Conservation (phyloP, 1,140 invertebrate genomes). For the Gonatopus flavifemur region DNA sequence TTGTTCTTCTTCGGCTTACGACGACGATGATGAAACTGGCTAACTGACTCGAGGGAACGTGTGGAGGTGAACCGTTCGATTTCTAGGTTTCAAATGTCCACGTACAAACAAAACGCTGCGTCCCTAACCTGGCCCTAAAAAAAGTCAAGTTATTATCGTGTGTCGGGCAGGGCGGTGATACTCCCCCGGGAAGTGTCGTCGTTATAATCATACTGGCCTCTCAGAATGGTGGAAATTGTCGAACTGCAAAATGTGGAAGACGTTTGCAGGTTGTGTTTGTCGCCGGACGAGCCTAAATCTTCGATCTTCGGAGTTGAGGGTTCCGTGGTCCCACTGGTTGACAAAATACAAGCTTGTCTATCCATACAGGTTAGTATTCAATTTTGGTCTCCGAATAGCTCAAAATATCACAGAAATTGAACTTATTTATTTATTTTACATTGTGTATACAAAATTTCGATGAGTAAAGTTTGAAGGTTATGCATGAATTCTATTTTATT, state of each 20-base stretch:
- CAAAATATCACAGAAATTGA: too few species aligned
- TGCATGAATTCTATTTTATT: too few species aligned
- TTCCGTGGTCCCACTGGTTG: constrained; percentile 56
- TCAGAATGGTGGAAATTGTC: constrained; percentile 46
- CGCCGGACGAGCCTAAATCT: constrained; percentile 56
- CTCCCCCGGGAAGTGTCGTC: not conserved
- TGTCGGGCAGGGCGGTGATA: not conserved
- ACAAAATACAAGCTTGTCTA: constrained; percentile 64
- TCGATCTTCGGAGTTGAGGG: constrained; percentile 51
- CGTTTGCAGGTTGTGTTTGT: constrained; percentile 67
- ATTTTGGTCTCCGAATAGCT: too few species aligned
- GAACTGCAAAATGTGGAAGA: constrained; percentile 43
- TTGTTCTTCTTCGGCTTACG: too few species aligned
- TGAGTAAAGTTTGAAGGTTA: too few species aligned
- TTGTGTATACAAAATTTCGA: too few species aligned
- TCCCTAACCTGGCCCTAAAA: constrained; percentile 31
- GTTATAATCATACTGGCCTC: not conserved
- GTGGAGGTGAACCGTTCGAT: constrained; percentile 21
- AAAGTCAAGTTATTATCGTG: not conserved
- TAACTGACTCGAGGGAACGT: constrained; percentile 1
- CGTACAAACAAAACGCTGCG: constrained; percentile 41
- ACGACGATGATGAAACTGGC: too few species aligned
- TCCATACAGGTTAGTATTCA: constrained; percentile 59
- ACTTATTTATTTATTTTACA: too few species aligned
- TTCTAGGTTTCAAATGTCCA: constrained; percentile 31